phyloP scores from a whole-genome alignment of 2,797 vertebrate genomes.

The Chanos chanos region DNA sequence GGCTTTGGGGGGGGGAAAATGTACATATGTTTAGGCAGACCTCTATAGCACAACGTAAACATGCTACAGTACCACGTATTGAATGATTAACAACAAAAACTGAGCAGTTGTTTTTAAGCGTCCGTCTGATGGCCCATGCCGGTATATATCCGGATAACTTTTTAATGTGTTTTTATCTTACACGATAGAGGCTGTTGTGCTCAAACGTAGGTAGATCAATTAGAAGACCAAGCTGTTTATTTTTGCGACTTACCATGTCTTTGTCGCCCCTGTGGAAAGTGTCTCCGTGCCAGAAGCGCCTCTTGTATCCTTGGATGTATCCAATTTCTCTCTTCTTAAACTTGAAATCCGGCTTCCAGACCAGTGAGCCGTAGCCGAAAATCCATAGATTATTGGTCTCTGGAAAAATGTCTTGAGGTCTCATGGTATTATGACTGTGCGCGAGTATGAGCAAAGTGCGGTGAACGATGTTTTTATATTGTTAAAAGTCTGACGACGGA shows the following conservation, averaged over 20 bases:
- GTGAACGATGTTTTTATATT: background rate
- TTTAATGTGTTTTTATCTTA: no score
- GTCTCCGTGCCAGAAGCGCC: conserved; percentile 97
- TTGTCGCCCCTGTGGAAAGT: conserved; percentile 89
- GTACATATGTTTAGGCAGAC: background rate
- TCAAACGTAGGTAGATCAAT: no score
- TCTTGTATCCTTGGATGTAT: conserved; percentile 86
- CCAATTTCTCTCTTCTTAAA: conserved; percentile 85
- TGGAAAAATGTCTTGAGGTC: conserved; percentile 66
- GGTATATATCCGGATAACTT: no score
- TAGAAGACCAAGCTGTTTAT: no score
- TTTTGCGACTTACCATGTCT: conserved; percentile 81
- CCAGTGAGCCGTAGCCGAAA: conserved; percentile 93
- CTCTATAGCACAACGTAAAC: background rate
- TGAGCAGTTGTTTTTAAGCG: no score
- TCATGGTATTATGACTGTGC: no score
- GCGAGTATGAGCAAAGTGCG: no score
- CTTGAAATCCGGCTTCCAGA: conserved; percentile 92
- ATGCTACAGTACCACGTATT: no score
- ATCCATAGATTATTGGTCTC: conserved; percentile 80
- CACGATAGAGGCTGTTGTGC: no score
- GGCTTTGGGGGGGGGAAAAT: conserved; percentile 70
- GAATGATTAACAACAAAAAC: no score
- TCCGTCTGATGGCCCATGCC: no score
- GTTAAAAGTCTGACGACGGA: no score